Percentiles rank a stretch among this genome's conserved stretches.
Conservation (phyloP, 2,888 invertebrate genomes). For the Chironomus riparius region DNA sequence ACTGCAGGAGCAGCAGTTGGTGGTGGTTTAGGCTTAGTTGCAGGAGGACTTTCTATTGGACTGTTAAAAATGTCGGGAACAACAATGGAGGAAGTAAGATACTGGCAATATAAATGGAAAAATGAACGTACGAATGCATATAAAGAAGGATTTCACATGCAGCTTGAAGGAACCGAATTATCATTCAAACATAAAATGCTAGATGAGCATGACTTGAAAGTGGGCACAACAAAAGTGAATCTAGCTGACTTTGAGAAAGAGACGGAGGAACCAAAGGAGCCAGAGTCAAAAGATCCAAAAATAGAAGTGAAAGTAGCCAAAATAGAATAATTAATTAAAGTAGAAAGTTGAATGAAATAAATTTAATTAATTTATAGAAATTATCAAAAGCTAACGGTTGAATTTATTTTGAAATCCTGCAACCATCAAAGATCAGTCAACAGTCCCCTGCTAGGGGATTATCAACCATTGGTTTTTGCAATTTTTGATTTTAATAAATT, state of each 20-base stretch:
- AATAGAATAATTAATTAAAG: not conserved
- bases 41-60: conserved; percentile 48
- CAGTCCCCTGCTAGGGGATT: too few relatives aligned
- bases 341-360: not conserved
- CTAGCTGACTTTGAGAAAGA: not conserved
- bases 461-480: too few relatives aligned
- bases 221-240: not conserved
- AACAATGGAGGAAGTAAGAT: conserved; percentile 55
- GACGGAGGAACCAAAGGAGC: not conserved
- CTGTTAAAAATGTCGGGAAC: conserved; percentile 51
- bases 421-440: not conserved
- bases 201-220: not conserved
- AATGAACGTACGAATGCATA: conserved; percentile 38
- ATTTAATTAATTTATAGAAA: not conserved
- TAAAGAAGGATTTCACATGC: conserved; percentile 30
- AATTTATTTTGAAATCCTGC: not conserved
- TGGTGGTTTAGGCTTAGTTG: conserved; percentile 50
- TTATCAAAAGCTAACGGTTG: not conserved
- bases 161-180: not conserved
- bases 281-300: too few relatives aligned
- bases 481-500: too few relatives aligned
- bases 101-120: conserved; percentile 49
- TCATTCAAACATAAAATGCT: not conserved
- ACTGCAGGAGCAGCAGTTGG: conserved; percentile 60
- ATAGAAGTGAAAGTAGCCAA: not conserved